Evolutionary conservation across 1,140 invertebrate genomes (phyloP).

Genomic region (Saccostrea glomerata): DNA sequence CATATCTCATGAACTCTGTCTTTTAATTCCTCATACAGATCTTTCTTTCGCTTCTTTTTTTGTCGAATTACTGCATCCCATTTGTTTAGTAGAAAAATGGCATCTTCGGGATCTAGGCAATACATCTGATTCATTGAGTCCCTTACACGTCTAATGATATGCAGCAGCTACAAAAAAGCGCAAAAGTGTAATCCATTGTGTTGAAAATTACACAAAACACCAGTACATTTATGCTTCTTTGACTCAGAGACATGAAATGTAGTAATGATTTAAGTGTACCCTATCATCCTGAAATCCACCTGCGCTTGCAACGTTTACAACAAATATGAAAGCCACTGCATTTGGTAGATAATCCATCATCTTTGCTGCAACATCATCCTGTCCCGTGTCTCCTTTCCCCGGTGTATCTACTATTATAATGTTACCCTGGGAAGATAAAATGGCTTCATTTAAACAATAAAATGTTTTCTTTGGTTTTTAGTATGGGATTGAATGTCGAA

Average conservation of each 20-base stretch:
- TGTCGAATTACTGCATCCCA: not conserved
- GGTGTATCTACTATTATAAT: not conserved
- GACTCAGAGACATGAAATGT: too few relatives aligned
- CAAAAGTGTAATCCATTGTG: too few relatives aligned
- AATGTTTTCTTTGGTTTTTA: too few relatives aligned
- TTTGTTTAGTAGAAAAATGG: constrained; percentile 1
- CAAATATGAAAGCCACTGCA: not conserved
- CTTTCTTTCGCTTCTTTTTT: not conserved
- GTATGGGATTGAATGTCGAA: too few relatives aligned
- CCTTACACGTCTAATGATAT: not conserved
- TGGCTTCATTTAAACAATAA: too few relatives aligned
- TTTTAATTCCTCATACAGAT: not conserved
- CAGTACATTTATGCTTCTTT: too few relatives aligned
- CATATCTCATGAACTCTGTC: not conserved
- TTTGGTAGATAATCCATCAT: not conserved
- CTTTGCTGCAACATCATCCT: not conserved
- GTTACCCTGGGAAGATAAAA: not conserved
- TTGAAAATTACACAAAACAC: too few relatives aligned
- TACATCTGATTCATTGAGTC: not conserved
- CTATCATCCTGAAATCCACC: not conserved
- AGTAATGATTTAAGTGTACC: not conserved
- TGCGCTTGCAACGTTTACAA: not conserved
- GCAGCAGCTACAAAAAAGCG: not conserved
- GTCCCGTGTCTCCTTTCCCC: not conserved
- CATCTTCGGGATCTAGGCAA: not conserved